Conservation (phyloP, 1,140 invertebrate genomes). For the Formica selysi region DNA sequence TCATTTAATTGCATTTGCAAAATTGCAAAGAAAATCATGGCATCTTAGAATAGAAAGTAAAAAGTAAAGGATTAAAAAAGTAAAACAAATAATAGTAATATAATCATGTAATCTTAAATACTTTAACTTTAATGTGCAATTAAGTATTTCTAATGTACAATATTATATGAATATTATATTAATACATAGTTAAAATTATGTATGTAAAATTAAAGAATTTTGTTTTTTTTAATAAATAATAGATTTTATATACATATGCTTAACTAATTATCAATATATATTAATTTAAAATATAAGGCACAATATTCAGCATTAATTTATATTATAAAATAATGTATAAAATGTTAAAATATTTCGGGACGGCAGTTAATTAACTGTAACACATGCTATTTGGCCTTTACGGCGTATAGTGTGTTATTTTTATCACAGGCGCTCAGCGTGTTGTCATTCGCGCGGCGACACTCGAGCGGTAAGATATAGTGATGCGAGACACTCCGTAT, state of each 20-base stretch:
- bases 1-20: background rate
- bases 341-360: no score
- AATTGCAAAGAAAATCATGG: background rate
- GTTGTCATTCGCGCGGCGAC: no score
- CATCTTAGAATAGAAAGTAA: background rate
- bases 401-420: no score
- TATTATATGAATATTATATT: background rate
- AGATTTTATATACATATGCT: background rate
- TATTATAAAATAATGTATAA: no score
- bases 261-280: background rate
- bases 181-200: background rate
- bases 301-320: no score
- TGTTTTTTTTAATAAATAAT: background rate
- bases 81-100: background rate
- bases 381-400: no score
- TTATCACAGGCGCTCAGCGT: no score
- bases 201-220: background rate
- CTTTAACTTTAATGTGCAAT: background rate
- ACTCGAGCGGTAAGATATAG: no score
- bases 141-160: background rate
- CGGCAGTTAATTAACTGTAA: no score
- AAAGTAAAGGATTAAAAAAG: background rate
- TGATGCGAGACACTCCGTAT: no score
- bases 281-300: background rate
- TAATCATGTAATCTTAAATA: background rate